Base-by-base conservation (phyloP, 2,888 invertebrate genomes). In the Bimastos eiseni region DNA sequence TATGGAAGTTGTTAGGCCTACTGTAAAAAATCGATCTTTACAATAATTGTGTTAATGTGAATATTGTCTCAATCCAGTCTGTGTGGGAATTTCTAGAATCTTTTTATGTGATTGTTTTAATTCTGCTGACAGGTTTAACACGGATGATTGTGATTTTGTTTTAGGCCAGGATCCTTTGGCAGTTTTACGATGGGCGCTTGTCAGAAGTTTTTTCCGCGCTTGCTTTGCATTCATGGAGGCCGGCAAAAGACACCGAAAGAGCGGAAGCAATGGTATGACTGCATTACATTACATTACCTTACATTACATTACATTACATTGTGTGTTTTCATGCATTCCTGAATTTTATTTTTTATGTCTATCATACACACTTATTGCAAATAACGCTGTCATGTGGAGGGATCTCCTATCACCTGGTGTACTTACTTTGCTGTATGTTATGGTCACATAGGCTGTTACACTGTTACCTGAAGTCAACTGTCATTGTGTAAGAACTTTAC, bases 151-250 rank as follows among this genome's bases (percentile, higher is more conserved):
- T 70, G 70, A 70, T 38, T 34, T 89, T 89, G 38, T 90, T 89
- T 36, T 91, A 95, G 95, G 95, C 88, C 93, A 94, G 90, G 94
- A 95, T 90, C 95, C 95, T 41, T 94, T 95, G 86, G 98, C 98
- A 19, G 98, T 98, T 93, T 92, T 95, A 91, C 96, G 98, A 91
- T 98, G 98, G 98, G 94, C 95, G 55, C 93, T 95, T 88, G 96
- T 98, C 34, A 96, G 98, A 92, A 98, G 98, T 0, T 98, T 98
- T 95, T 98, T 98, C 95, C 96, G 98, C 92, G 97, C 98, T 33
- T 97, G 97, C 95, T 98, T 97, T 95, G 98, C 98, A 21, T 98
- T 98, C 95, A 96, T 97, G 93, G 97, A 97, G 95, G 94, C 91
- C 21, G 91, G 91, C 41, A 83, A 33, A 15, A 33, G 86, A 84